These are phyloP conservation scores for Cardiocondyla obscurior DNA, from an alignment of 1,140 invertebrate species.

Conservation along the genomic window DNA sequence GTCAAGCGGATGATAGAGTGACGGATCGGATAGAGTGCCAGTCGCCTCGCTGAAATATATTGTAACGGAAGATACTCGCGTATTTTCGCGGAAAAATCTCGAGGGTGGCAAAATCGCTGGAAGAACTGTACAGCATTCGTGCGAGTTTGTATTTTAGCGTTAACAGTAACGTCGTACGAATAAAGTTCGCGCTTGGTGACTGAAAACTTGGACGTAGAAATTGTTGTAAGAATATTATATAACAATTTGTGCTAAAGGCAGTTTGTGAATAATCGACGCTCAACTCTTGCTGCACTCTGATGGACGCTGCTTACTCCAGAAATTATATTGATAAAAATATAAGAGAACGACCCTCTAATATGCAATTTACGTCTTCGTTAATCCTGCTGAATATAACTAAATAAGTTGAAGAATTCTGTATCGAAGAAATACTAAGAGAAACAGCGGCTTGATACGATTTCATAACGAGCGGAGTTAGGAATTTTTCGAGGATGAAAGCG, in stretches of 20 bases:
- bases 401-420: not conserved
- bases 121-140: not conserved
- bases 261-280: not conserved
- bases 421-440: not conserved
- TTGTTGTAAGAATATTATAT: not conserved
- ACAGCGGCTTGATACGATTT: not conserved
- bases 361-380: not conserved
- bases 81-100: not conserved
- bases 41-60: constrained; percentile 71
- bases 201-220: not conserved
- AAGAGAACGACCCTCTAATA: not conserved
- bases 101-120: not conserved
- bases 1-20: constrained; percentile 63
- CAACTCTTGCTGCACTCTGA: not conserved
- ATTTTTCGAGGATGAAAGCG: constrained; percentile 18
- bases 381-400: too few relatives aligned
- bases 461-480: not conserved
- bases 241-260: not conserved
- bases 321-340: not conserved
- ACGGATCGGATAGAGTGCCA: constrained; percentile 70
- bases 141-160: not conserved
- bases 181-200: not conserved
- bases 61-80: constrained; percentile 55
- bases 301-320: not conserved
- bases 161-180: not conserved